phyloP scores from a whole-genome alignment of 2,797 vertebrate genomes.

The Macroramphosus scolopax region DNA sequence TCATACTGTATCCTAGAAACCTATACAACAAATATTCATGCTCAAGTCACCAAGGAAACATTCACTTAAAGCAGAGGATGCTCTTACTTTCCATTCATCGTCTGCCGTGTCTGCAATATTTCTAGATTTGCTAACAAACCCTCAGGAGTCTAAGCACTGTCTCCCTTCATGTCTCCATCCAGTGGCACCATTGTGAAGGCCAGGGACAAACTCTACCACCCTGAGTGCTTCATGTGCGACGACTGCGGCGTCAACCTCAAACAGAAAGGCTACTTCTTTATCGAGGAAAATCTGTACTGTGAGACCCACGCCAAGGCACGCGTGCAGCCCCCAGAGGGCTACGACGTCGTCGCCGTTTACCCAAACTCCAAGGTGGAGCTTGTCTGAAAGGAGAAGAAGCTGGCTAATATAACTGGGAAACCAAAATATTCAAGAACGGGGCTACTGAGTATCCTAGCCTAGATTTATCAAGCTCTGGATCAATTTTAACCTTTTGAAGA shows the following conservation, averaged over 20 bases:
- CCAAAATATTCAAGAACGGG: constrained; percentile 16
- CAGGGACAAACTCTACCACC: constrained; percentile 96
- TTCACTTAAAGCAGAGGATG: background rate
- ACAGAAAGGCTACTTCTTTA: constrained; percentile 95
- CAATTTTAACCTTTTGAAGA: constrained; percentile 30
- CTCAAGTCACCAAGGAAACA: background rate
- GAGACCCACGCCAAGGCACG: constrained; percentile 94
- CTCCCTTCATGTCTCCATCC: constrained; percentile 9
- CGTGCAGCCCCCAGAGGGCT: constrained; percentile 94
- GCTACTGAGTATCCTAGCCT: constrained; percentile 26
- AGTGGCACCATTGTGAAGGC: constrained; percentile 97
- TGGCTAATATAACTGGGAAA: constrained; percentile 19
- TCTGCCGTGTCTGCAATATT: too few relatives aligned
- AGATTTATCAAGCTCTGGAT: constrained; percentile 39
- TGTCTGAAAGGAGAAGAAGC: constrained; percentile 71
- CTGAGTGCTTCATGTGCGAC: constrained; percentile 93
- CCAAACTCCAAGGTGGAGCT: constrained; percentile 97
- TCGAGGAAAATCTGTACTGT: constrained; percentile 95
- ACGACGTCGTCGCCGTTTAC: constrained; percentile 96
- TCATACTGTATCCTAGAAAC: too few relatives aligned
- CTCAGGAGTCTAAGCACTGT: background rate
- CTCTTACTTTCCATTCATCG: background rate
- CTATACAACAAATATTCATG: too few relatives aligned
- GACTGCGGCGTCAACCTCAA: constrained; percentile 95
- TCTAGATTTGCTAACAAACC: too few relatives aligned